Base-by-base conservation (phyloP, 1,140 invertebrate species). In the Hylyphantes graminicola region DNA sequence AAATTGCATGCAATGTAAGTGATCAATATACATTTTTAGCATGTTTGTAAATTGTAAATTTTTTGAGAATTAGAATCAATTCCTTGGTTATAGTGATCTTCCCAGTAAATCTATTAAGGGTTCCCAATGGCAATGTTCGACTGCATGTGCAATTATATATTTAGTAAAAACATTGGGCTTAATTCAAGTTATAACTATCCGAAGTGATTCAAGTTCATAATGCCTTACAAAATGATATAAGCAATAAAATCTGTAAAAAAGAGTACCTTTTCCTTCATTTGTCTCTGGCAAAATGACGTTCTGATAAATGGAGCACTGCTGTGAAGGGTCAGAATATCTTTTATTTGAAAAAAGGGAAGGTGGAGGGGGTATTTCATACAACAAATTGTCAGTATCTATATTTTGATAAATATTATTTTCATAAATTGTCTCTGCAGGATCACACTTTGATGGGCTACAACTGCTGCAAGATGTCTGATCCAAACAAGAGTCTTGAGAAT, bases 401-500 rank as follows among this genome's bases (percentile, higher is more conserved):
- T 77, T 77, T 77, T 85, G 82, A 85, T 76, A 85, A 59, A 85
- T 76, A 65, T 68, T 77, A 53, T 85, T 85, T 50, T 85, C 82
- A 77, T 53, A 85, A 59, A 57, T 53, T 67, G 70, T 67, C 12
- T 83, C 81, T 35, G 61, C 53, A 51, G 81, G 73, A 61, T 85
- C 82, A 85, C 82, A 85, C 61, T 85, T 85, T 68, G 82, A 85
- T 59, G 82, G 82, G 53, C 82, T 85, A 35, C 74, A 85, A 48
- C 82, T 85, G 53, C 82, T 72, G n/a, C 82, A 85, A 11, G 82
- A 85, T 0, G 74, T 76, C 54, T 85, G 82, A 63, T 85, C 82
- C 76, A 85, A 85, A 67, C 73, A 76, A 7, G 81, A 85, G 61
- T 85, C 73, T 48, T 77, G 82, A 68, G 82, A 85, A 2, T 85